phyloP scores from a whole-genome alignment of 2,888 invertebrate species.

The Andrena bucephala region DNA sequence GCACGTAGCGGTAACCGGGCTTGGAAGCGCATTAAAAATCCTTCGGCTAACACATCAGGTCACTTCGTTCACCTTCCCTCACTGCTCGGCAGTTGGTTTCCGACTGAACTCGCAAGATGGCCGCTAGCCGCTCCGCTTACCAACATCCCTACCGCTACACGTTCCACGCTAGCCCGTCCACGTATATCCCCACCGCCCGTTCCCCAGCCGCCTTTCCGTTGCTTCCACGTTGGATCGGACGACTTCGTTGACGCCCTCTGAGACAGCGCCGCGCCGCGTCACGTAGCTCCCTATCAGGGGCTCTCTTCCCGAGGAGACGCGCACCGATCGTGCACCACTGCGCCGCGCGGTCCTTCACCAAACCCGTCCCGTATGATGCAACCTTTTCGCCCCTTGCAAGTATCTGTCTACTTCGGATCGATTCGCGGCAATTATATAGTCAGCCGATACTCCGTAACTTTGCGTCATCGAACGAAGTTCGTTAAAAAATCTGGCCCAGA shows the following conservation, averaged over 20 bases:
- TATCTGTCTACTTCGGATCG: neutral
- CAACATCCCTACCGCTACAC: conserved; percentile 45
- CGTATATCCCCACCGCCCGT: conserved; percentile 8
- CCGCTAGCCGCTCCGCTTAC: conserved; percentile 65
- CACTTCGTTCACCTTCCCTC: conserved; percentile 82
- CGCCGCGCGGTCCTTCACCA: neutral
- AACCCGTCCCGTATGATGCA: conserved; percentile 31
- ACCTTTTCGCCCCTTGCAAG: conserved; percentile 15
- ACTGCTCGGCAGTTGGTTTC: conserved; percentile 85
- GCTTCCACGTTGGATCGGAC: conserved; percentile 66
- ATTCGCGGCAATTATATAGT: neutral
- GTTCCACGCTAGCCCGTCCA: neutral
- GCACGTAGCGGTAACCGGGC: conserved; percentile 81
- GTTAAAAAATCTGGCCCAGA: neutral
- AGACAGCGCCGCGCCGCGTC: conserved; percentile 74
- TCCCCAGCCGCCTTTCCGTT: conserved; percentile 36
- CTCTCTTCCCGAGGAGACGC: conserved; percentile 24
- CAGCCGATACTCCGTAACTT: neutral
- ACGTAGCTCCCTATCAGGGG: conserved; percentile 74
- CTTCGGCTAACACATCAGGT: conserved; percentile 83
- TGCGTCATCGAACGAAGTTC: neutral
- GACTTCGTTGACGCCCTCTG: conserved; percentile 77
- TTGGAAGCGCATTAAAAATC: conserved; percentile 84
- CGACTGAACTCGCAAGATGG: conserved; percentile 80
- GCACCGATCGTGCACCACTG: neutral